phyloP scores from a whole-genome alignment of 1,140 invertebrate species.

The Pissodes strobi region DNA sequence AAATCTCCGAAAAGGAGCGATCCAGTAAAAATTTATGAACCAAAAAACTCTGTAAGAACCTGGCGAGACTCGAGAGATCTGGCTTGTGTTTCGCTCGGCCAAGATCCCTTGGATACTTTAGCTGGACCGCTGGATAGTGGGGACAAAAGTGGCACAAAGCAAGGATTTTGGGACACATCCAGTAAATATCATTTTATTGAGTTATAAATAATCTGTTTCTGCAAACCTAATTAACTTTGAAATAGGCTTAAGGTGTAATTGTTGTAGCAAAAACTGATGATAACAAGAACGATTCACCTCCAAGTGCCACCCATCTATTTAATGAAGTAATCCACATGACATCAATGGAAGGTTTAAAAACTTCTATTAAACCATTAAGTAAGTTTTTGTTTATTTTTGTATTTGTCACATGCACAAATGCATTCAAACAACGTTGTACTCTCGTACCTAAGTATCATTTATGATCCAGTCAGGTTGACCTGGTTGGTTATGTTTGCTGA shows the following conservation, averaged over 20 bases:
- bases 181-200: neutral
- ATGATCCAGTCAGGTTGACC: too few relatives aligned
- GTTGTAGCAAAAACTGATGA: constrained; percentile 40
- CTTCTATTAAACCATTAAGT: constrained; percentile 48
- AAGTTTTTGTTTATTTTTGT: constrained; percentile 23
- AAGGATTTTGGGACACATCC: constrained; percentile 17
- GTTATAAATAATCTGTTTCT: too few relatives aligned
- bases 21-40: constrained; percentile 51
- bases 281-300: constrained; percentile 34
- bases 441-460: too few relatives aligned
- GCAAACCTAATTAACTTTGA: too few relatives aligned
- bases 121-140: constrained; percentile 5
- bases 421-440: too few relatives aligned
- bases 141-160: constrained; percentile 8
- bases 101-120: constrained; percentile 56
- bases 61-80: constrained; percentile 64
- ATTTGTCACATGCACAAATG: too few relatives aligned
- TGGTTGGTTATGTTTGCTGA: too few relatives aligned
- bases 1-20: constrained; percentile 32
- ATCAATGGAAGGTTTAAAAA: constrained; percentile 46
- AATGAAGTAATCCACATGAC: constrained; percentile 47
- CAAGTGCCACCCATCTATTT: constrained; percentile 37
- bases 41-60: constrained; percentile 57
- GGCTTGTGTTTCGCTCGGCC: constrained; percentile 62
- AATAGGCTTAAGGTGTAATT: too few relatives aligned